Conservation (phyloP, 2,113 vertebrate species). For the Ptyas mucosa region DNA sequence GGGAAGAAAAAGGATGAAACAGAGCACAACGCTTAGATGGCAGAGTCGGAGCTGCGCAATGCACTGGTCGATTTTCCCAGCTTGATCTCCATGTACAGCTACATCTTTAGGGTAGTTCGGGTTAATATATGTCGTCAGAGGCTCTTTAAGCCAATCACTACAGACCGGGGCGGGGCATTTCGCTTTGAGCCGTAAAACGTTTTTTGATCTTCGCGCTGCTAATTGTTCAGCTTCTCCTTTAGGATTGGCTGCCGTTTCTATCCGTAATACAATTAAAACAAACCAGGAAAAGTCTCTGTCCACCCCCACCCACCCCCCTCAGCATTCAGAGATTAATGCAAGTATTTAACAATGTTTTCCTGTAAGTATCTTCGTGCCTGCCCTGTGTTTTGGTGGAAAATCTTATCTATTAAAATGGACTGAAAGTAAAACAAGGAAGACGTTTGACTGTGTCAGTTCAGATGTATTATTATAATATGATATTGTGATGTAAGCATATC, state of each 20-base stretch:
- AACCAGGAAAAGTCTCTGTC: slow-evolving; percentile 51
- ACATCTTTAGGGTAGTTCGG: slow-evolving; percentile 84
- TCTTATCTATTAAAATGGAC: neutral
- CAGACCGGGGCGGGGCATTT: slow-evolving; percentile 66
- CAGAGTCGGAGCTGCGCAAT: slow-evolving; percentile 37
- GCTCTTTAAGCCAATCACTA: slow-evolving; percentile 71
- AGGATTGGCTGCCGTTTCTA: slow-evolving; percentile 75
- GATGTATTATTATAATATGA: neutral
- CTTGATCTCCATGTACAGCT: slow-evolving; percentile 82
- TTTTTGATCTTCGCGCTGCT: slow-evolving; percentile 73
- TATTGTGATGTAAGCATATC: neutral
- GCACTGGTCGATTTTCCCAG: slow-evolving; percentile 67
- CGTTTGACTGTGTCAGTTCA: neutral
- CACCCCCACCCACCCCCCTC: neutral
- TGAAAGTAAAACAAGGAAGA: slow-evolving; percentile 12
- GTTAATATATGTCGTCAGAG: slow-evolving; percentile 90
- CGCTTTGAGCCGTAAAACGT: slow-evolving; percentile 71
- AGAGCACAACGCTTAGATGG: too few species aligned
- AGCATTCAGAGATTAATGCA: slow-evolving; percentile 74
- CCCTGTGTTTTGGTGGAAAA: neutral
- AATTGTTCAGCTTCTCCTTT: slow-evolving; percentile 74
- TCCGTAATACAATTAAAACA: slow-evolving; percentile 76
- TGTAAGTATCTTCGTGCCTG: slow-evolving; percentile 43
- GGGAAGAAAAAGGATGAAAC: neutral
- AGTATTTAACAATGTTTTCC: slow-evolving; percentile 72